phyloP scores from a whole-genome alignment of 2,888 invertebrate genomes.

The Sarcophaga variegata region DNA sequence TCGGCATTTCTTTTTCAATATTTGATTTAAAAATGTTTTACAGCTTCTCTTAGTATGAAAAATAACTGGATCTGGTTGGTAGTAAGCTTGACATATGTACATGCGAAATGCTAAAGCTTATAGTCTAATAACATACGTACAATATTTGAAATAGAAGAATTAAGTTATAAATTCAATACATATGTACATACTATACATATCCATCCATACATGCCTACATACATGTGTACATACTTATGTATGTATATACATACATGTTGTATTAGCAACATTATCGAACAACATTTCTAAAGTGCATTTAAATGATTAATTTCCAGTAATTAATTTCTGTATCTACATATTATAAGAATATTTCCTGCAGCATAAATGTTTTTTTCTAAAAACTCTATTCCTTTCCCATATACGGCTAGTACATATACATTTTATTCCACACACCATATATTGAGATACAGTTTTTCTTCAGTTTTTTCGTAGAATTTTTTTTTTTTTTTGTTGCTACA shows the following conservation, averaged over 20 bases:
- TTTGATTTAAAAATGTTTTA: neutral
- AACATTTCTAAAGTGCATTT: neutral
- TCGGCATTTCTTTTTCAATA: neutral
- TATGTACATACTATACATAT: neutral
- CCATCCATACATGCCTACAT: neutral
- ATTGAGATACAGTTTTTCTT: conserved; percentile 34
- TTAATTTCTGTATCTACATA: neutral
- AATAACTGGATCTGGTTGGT: too few species aligned
- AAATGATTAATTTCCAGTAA: neutral
- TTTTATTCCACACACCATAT: conserved; percentile 32
- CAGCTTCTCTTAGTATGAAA: too few species aligned
- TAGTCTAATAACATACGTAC: too few species aligned
- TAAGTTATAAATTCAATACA: neutral
- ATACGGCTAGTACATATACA: neutral
- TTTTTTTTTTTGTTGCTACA: conserved; percentile 19
- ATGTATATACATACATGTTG: neutral
- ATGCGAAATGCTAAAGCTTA: too few species aligned
- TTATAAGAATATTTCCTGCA: neutral
- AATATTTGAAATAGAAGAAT: too few species aligned
- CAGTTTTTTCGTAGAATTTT: too few species aligned
- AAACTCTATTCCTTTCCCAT: neutral
- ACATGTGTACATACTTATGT: neutral
- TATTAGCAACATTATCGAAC: too few species aligned
- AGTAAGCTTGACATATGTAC: too few species aligned
- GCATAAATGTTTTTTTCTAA: neutral